These are phyloP conservation scores for Onchidella celtica DNA, from an alignment of 2,888 invertebrate species.

Conservation along the genomic window DNA sequence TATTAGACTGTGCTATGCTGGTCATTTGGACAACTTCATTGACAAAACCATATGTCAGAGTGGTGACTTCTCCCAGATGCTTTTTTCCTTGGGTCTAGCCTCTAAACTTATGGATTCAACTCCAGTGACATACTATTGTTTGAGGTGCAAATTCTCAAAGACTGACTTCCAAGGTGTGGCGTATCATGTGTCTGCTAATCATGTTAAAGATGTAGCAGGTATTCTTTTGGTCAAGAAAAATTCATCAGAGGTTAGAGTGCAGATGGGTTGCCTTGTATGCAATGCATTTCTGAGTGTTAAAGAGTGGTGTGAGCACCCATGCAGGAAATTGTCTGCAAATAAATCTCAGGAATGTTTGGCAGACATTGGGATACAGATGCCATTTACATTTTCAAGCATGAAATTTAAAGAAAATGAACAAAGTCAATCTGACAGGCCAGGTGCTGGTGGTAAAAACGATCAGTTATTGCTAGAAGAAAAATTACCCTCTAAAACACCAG, in stretches of 20 bases:
- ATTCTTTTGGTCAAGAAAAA: slow-evolving; percentile 11
- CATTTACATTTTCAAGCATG: neutral
- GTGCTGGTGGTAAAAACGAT: neutral
- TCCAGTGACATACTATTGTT: slow-evolving; percentile 26
- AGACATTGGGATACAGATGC: no score
- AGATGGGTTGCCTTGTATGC: slow-evolving; percentile 40
- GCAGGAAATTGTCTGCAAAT: neutral
- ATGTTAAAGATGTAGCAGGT: slow-evolving; percentile 21
- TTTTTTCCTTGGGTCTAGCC: slow-evolving; percentile 19
- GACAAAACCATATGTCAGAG: neutral
- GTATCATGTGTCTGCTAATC: slow-evolving; percentile 21
- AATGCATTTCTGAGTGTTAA: slow-evolving; percentile 8
- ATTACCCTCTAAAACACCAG: neutral
- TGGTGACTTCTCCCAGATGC: slow-evolving; percentile 26
- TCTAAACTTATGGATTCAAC: slow-evolving; percentile 3
- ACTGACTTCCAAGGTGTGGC: slow-evolving; percentile 8
- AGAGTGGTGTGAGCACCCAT: slow-evolving; percentile 37
- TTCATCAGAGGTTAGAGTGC: neutral
- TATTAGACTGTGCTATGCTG: slow-evolving; percentile 42
- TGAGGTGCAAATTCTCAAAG: slow-evolving; percentile 9
- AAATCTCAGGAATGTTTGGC: neutral
- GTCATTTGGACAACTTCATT: slow-evolving; percentile 24
- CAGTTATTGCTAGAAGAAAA: neutral
- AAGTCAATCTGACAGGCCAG: neutral
- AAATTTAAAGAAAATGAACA: neutral